These are phyloP conservation scores for Monomorium pharaonis DNA, from an alignment of 1,140 invertebrate species.

Conservation along the genomic window DNA sequence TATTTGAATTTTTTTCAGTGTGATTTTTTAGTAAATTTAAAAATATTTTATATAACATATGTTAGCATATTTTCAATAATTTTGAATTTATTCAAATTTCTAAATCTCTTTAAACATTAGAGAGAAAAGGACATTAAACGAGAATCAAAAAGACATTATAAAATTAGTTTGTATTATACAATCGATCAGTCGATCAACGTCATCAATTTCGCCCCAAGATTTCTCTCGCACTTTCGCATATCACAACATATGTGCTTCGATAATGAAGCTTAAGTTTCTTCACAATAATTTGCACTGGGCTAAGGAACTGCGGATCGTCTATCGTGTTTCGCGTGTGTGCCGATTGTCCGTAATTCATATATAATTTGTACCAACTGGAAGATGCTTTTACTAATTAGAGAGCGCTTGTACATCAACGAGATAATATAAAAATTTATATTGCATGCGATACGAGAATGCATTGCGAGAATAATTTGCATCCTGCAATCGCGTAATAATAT, in stretches of 20 bases:
- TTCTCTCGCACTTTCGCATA: slow-evolving; percentile 32
- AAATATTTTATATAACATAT: too few relatives aligned
- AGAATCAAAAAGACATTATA: slow-evolving; percentile 28
- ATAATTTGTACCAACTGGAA: slow-evolving; percentile 66
- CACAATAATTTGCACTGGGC: slow-evolving; percentile 17
- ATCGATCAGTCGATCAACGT: slow-evolving; percentile 20
- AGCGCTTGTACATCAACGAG: slow-evolving; percentile 42
- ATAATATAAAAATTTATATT: slow-evolving; percentile 74
- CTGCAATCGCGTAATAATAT: slow-evolving; percentile 73
- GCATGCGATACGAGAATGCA: slow-evolving; percentile 26
- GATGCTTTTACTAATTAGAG: slow-evolving; percentile 58
- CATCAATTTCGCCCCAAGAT: slow-evolving; percentile 23
- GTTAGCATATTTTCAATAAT: background rate
- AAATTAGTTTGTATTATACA: slow-evolving; percentile 60
- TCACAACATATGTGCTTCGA: slow-evolving; percentile 14
- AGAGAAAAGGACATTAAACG: background rate
- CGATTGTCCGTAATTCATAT: slow-evolving; percentile 77
- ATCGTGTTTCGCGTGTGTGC: slow-evolving; percentile 22
- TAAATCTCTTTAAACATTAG: background rate
- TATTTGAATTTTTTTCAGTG: too few relatives aligned
- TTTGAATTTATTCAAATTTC: background rate
- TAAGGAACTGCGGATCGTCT: slow-evolving; percentile 24
- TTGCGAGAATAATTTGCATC: slow-evolving; percentile 68
- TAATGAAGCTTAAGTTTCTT: slow-evolving; percentile 39
- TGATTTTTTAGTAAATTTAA: too few relatives aligned